phyloP scores from a whole-genome alignment of 2,113 vertebrate species.

The Ageneiosus marmoratus region DNA sequence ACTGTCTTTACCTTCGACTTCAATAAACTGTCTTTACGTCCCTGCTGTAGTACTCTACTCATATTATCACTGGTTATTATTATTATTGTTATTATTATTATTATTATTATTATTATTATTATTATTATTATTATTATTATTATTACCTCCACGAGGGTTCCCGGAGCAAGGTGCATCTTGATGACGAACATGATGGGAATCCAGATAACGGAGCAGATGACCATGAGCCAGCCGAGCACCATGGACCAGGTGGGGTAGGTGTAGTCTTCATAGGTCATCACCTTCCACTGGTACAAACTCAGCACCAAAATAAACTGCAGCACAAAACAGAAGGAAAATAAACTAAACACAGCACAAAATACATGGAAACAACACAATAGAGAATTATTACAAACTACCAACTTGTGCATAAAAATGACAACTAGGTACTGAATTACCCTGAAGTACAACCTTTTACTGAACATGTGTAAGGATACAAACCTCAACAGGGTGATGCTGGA shows the following conservation, averaged over 20 bases:
- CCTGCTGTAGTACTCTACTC: background rate
- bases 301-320: slow-evolving; percentile 90
- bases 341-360: background rate
- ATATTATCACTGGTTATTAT: background rate
- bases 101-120: background rate
- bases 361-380: background rate
- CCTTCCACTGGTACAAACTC: slow-evolving; percentile 97
- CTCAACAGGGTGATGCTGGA: too few relatives aligned
- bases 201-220: slow-evolving; percentile 96
- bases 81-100: slow-evolving; percentile 58
- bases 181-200: slow-evolving; percentile 97
- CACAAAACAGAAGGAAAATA: slow-evolving; percentile 14
- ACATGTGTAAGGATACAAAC: too few relatives aligned
- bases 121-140: background rate
- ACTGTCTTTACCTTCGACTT: background rate
- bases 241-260: slow-evolving; percentile 97
- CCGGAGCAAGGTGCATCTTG: slow-evolving; percentile 96
- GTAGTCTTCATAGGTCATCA: slow-evolving; percentile 94
- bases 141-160: slow-evolving; percentile 86
- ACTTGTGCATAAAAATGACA: too few relatives aligned
- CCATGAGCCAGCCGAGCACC: slow-evolving; percentile 95
- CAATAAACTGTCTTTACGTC: background rate
- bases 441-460: too few relatives aligned
- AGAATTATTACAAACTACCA: too few relatives aligned
- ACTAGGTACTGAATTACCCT: too few relatives aligned